phyloP scores from a whole-genome alignment of 2,797 vertebrate genomes.

The Ibycter americanus region DNA sequence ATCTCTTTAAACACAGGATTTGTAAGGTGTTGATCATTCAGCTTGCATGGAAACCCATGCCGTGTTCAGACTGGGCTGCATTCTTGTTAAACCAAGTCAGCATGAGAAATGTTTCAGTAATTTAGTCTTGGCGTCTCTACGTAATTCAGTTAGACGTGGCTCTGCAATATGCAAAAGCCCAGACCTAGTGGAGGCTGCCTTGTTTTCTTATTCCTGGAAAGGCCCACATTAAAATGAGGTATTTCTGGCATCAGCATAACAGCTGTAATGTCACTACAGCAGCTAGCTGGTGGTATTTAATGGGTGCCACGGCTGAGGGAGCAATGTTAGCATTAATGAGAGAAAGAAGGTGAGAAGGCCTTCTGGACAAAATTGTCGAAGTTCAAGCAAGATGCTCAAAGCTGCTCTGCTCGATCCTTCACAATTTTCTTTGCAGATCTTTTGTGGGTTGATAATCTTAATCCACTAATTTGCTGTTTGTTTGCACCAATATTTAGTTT shows the following conservation, averaged over 20 bases:
- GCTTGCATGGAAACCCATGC: not conserved
- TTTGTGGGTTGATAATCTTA: not conserved
- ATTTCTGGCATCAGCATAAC: slow-evolving; percentile 21
- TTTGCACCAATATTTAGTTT: not conserved
- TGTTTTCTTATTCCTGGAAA: slow-evolving; percentile 61
- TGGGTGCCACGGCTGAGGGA: not conserved
- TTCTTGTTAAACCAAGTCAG: slow-evolving; percentile 59
- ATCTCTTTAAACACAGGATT: not conserved
- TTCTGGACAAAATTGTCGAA: not conserved
- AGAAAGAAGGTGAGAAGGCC: not conserved
- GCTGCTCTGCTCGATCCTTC: not conserved
- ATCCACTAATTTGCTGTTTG: not conserved
- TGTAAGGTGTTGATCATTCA: not conserved
- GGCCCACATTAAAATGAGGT: slow-evolving; percentile 37
- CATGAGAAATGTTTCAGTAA: slow-evolving; percentile 65
- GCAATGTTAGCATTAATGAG: not conserved
- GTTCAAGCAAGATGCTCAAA: not conserved
- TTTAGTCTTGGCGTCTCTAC: slow-evolving; percentile 58
- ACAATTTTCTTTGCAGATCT: not conserved
- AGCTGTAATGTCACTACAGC: slow-evolving; percentile 29
- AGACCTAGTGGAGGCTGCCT: slow-evolving; percentile 29
- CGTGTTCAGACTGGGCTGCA: not conserved
- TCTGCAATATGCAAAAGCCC: slow-evolving; percentile 48
- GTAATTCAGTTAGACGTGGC: slow-evolving; percentile 62
- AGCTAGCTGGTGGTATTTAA: slow-evolving; percentile 24